Evolutionary conservation across 2,113 vertebrate species (phyloP), one percentile per base, ranked within the genome.

Genomic region (Zeus faber): DNA sequence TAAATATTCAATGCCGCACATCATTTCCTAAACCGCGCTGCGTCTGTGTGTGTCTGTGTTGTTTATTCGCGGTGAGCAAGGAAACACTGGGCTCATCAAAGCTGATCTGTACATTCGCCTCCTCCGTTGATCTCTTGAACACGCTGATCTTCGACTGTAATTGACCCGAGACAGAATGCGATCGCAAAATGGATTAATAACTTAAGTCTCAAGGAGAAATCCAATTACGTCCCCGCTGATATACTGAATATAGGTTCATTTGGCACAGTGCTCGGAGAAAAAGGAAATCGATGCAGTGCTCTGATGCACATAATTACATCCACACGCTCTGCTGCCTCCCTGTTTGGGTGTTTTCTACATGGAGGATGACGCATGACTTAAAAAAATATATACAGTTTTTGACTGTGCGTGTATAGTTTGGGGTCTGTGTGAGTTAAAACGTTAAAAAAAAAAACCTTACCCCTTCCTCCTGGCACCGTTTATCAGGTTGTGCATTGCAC

Each of bases 381-480:
- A n/a, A n/a, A n/a, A n/a, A n/a, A n/a, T n/a, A n/a, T n/a, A n/a
- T n/a, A n/a, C n/a, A n/a, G n/a, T n/a, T n/a, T n/a, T n/a, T n/a
- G 26, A 14, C 11, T n/a, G 33, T 20, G 27, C 13, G 26, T 49
- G 27, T 22, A 22, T 35, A 21, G 14, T n/a, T 57, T 13, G 51
- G 21, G 54, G 2, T 10, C 8, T 25, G 50, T 35, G 6, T 43
- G 3, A 22, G 8, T 45, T 23, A 45, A 21, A 45, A 45, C 9
- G n/a, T 54, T 39, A 22, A n/a, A 31, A 11, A n/a, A 31, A 11
- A 21, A 33, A 8, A 16, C 13, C 63, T 91, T 82, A 98, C 95
- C 93, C 91, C 72, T 91, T 93, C 66, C 82, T 93, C 72, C 60
- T 90, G 49, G 76, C 82, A 1, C 77, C 80, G 6, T 85, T 74